A percentile compares a stretch with the other conserved stretches of the same genome.
These are phyloP conservation scores for Apocheima hispidaria DNA, from an alignment of 2,888 invertebrate genomes.

Conservation along the genomic window DNA sequence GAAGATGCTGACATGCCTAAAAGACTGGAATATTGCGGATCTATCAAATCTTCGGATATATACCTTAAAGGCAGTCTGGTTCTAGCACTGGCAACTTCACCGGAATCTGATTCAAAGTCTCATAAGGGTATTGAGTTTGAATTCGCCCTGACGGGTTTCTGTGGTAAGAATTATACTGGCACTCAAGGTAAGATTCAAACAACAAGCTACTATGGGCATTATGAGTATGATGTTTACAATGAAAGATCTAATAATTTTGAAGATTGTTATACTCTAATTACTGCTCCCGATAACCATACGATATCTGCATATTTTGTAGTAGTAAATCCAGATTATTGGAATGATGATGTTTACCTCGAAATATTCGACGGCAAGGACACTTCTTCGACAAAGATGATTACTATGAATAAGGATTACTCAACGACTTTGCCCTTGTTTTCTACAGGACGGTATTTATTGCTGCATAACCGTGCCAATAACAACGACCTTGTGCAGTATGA, in stretches of 20 bases:
- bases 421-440: conserved; percentile 87
- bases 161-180: conserved; percentile 88
- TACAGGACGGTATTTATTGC: conserved; percentile 87
- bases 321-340: conserved; percentile 55
- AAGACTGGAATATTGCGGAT: conserved; percentile 62
- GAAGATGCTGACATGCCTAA: conserved; percentile 43
- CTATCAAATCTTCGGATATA: conserved; percentile 60
- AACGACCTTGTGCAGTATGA: conserved; percentile 57
- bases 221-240: no score
- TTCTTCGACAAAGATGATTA: conserved; percentile 52
- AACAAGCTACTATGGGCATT: conserved; percentile 36
- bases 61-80: conserved; percentile 61
- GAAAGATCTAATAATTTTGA: not conserved
- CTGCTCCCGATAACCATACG: conserved; percentile 88
- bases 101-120: conserved; percentile 51
- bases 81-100: conserved; percentile 64
- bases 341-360: conserved; percentile 68
- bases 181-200: conserved; percentile 89
- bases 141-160: conserved; percentile 82
- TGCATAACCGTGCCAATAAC: conserved; percentile 74
- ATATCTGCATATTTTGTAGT: conserved; percentile 88
- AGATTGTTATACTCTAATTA: conserved; percentile 89
- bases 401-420: conserved; percentile 49
- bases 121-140: conserved; percentile 89
- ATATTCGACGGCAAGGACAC: conserved; percentile 70